Conservation (phyloP, 2,113 vertebrate genomes). For the Promerops cafer region DNA sequence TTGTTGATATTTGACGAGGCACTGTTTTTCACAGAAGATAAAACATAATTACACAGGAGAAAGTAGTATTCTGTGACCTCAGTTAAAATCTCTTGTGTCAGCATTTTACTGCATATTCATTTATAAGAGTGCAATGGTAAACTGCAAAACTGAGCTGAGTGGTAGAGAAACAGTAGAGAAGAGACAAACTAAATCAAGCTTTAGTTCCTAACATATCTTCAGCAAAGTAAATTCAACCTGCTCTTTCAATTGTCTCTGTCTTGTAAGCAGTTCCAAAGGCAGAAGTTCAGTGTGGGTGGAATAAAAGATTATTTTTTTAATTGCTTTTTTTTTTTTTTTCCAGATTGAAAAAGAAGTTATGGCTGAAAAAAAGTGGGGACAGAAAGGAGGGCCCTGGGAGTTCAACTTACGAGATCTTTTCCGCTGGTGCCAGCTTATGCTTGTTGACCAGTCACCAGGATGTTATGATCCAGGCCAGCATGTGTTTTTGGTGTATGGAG, state of each 20-base stretch:
- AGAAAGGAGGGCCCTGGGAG: slow-evolving; percentile 95
- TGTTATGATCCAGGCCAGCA: slow-evolving; percentile 91
- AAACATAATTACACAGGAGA: background rate
- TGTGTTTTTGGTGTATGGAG: slow-evolving; percentile 87
- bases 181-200: background rate
- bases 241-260: background rate
- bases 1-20: background rate
- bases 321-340: background rate
- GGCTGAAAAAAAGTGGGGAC: slow-evolving; percentile 88
- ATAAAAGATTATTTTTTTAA: background rate
- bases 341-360: slow-evolving; percentile 88
- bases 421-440: slow-evolving; percentile 97
- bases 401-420: slow-evolving; percentile 97
- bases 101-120: background rate
- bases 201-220: background rate
- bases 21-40: background rate
- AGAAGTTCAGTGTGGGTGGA: background rate
- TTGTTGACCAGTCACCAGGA: slow-evolving; percentile 88
- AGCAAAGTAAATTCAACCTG: background rate
- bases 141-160: background rate
- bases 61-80: background rate
- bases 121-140: background rate
- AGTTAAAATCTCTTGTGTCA: background rate
- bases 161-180: background rate
- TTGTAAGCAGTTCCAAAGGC: background rate